Evolutionary conservation across 2,797 vertebrate genomes (phyloP), one percentile per base, ranked within the genome.

Genomic region (Rhabdophis nuchalis): DNA sequence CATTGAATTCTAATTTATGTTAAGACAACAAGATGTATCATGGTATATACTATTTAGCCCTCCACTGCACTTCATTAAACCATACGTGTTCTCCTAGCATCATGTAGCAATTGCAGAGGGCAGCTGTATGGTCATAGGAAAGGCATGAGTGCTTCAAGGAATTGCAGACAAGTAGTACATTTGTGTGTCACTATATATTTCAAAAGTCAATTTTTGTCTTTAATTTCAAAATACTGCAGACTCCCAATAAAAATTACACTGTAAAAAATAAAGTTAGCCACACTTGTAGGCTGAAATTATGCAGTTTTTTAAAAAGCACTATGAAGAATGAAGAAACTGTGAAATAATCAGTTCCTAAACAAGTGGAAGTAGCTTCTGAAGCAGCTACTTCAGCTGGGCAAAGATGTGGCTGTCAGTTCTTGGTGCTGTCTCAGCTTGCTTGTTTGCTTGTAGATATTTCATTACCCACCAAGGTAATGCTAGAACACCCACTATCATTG

Each of bases 321-420:
- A 91, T 96, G 89, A 92, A 90, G 90, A 92, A 16, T 18, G 32
- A 95, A 68, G 82, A 92, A 94, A 61, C 53, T 41, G 90, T 54
- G 64, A 58, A 58, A 46, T 58, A 23, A 25, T 46, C 53, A n/a
- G 10, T 61, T 89, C 87, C 14, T 89, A 93, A 86, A 77, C 68
- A 23, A 36, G 10, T 72, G 14, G 2, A 20, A 72, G 32, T 36
- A 72, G 32, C 32, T 72, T 36, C 16, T 36, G 68, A 72, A 72
- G 32, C 36, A 77, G 72, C 18, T 77, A 77, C 36, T 23, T 77
- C 10, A 77, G 18, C 68, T 77, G 68, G 36, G 23, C 36, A 77
- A 77, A 41, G 18, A 36, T 20, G 18, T 77, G 68, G 32, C 16
- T 18, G 64, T 72, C 6, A 72, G 68, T 72, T 16, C 68, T 72